Base-by-base conservation (phyloP, 2,888 invertebrate species). In the Heliconius aoede region DNA sequence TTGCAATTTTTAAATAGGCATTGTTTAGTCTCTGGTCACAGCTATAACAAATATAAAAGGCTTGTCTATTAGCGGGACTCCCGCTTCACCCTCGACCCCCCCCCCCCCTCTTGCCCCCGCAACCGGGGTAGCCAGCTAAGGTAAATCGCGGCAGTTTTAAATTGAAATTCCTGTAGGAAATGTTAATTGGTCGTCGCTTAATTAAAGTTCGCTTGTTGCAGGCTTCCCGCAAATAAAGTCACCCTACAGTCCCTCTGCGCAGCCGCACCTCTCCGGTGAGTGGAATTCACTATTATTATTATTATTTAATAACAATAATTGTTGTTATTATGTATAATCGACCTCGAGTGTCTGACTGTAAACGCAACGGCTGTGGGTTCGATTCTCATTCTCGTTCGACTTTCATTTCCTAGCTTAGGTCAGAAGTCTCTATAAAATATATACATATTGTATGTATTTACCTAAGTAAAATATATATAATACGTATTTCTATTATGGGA, bases 161-260 rank as follows among this genome's bases (percentile, higher is more conserved):
- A 89, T 88, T 86, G 84, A 81, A 87, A 89, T 88, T 86, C 88
- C 87, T 84, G 80, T 78, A 80, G 84, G 83, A 82, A 78, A 80
- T 82, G 81, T 84, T 85, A 84, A 86, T 86, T 87, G 87, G 85
- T 85, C 84, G 87, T 85, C 81, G 83, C 84, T 87, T 89, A 89
- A 90, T 89, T 86, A 86, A 86, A 82, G 81, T 85, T 83, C 85
- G 86, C 85, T 91, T 88, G 83, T 87, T 83, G 82, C 95, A 96
- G 96, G 96, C 80, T 95, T 96, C 90, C 95, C 96, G 83, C 96
- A 96, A 88, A 94, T 96, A 88, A 96, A 96, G 92, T 95, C 95
- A 64, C 95, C 95, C 65, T 96, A 96, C 94, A 95, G 95, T 86
- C 95, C 96, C 72, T 84, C 87, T 80, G 94, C 95, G 80, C 95